Conservation (phyloP, 2,113 vertebrate genomes). For the Mixornis gularis region DNA sequence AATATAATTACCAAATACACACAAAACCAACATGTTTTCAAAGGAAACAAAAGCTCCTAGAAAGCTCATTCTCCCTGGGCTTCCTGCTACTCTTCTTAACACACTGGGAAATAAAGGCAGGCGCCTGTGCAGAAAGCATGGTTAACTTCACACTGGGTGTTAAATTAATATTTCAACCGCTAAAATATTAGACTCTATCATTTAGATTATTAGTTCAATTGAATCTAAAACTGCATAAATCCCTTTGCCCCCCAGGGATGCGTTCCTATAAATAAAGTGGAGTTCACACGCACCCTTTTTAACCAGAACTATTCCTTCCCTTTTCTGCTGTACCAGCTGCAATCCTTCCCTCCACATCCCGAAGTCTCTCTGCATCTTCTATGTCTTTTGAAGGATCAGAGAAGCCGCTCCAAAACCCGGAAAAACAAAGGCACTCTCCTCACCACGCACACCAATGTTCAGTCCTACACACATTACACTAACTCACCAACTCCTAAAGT, state of each 20-base stretch:
- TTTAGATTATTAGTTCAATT: conserved; percentile 66
- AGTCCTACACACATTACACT: conserved; percentile 35
- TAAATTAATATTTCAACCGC: conserved; percentile 67
- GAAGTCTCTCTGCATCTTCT: background rate
- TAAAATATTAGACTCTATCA: conserved; percentile 64
- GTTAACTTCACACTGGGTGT: conserved; percentile 49
- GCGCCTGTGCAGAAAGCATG: conserved; percentile 37
- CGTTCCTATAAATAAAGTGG: conserved; percentile 70
- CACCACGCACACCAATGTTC: background rate
- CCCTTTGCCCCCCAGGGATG: conserved; percentile 34
- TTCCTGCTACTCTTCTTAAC: conserved; percentile 29
- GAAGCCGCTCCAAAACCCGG: conserved; percentile 50
- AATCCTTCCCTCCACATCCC: conserved; percentile 5
- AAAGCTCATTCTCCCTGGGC: conserved; percentile 34
- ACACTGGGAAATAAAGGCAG: conserved; percentile 19
- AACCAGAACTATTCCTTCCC: conserved; percentile 54
- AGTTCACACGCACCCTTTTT: conserved; percentile 70
- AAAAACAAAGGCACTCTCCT: conserved; percentile 68
- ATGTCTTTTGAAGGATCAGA: conserved; percentile 48
- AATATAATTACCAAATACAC: conserved; percentile 57
- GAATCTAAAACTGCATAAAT: conserved; percentile 64
- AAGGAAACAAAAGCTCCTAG: conserved; percentile 43
- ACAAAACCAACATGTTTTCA: conserved; percentile 37
- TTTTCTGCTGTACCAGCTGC: conserved; percentile 63
- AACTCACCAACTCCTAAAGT: conserved; percentile 69